Evolutionary conservation across 1,140 invertebrate species (phyloP), one percentile per base, ranked within the genome.

Genomic region (Bombus superbus): DNA sequence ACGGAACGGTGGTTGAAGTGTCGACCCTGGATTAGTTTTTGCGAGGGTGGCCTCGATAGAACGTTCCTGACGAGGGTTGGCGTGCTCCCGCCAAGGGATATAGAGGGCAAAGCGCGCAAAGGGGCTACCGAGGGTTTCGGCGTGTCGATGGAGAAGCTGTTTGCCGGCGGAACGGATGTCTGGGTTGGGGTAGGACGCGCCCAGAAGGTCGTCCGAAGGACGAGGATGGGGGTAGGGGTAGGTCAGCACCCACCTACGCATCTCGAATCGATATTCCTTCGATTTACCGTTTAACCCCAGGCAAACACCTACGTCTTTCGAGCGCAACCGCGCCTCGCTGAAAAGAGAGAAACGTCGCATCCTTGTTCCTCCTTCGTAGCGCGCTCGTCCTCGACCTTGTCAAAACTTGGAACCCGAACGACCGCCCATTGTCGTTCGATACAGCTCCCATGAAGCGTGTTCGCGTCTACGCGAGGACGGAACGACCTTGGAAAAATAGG

Each of bases 201-300:
- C 88, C 78, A 90, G 77, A 94, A 93, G 93, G 92, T 93, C 89
- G 91, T 88, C 44, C 86, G 89, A 87, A 93, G 92, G 92, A 92
- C 92, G 87, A 91, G 86, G 88, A 89, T 91, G 74, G 69, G 86
- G 91, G 92, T 93, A 94, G 92, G 92, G 88, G 90, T 94, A 94
- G 94, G 94, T 94, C 94, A 94, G 94, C 94, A 92, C 82, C 92
- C 91, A 94, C 91, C 91, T 92, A 93, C 93, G 89, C 93, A 92
- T 42, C 69, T 78, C 64, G 53, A 92, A 94, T 94, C 92, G 92
- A 94, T 93, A 92, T 71, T 5, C 64, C 85, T 83, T 85, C 83
- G 83, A 91, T 89, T 77, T 64, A 44, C 44, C 78, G 74, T 72
- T 79, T 87, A 88, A 22, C 62, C 79, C 59, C 47, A 38, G 81